Base-by-base conservation (phyloP, 2,797 vertebrate genomes). In the Enteromius argenteus region DNA sequence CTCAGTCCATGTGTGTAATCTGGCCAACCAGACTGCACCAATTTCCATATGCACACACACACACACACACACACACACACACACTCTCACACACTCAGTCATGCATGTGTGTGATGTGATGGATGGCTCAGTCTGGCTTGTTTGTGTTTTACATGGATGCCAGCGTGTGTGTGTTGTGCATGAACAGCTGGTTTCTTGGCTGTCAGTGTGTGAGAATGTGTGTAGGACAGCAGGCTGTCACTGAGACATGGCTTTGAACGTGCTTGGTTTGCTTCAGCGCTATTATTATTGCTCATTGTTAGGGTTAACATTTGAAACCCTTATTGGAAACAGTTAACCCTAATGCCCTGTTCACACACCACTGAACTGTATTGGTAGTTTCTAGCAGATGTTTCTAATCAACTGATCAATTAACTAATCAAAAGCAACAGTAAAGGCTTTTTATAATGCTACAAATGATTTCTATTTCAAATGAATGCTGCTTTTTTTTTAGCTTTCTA, bases 1-100 rank as follows among this genome's bases (percentile, higher is more conserved):
- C 71, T 73, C 27, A 73, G 46, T 73, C 71, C 46, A 73, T 51
- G 46, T 73, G 71, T 73, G 46, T 73, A 73, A 51, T 51, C 27
- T 73, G 46, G 71, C 27, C 27, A 32, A 51, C 46, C 71, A 35
- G 62, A 66, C 58, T 1, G 23, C 66, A 44, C 23, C 32, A 58
- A 32, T 42, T 44, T 46, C 58, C 39, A 62, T 64, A 79, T 27
- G 23, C 58, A 30, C 14, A 49, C 44, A 71, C 74, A 14, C 32
- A 13, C 27, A 75, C 30, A 75, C 27, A 75, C 46, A 73, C 46
- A 56, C 44, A 71, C 74, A n/a, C 32, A 21, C 27, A 56, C 30
- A 75, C 46, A 75, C 46, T 51, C 49, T 37, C 49, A 58, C 51
- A 9, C 32, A 30, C 0, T 19, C 35, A 42, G 2, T 19, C 35